phyloP scores from a whole-genome alignment of 2,888 invertebrate genomes.

The Morpho helenor region DNA sequence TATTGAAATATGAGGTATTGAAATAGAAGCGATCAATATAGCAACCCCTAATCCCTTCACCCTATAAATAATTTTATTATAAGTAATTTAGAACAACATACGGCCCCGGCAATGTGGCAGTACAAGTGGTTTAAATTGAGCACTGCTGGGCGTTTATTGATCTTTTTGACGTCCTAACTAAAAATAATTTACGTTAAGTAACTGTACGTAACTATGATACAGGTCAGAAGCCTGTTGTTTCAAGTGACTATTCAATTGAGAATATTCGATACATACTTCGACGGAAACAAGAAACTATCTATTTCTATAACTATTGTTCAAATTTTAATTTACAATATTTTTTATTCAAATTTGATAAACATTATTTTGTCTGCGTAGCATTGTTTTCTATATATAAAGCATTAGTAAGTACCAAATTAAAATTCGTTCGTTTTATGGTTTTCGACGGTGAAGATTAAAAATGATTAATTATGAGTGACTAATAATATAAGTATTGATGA shows the following conservation, averaged over 20 bases:
- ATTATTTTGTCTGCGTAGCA: neutral
- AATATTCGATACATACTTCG: no score
- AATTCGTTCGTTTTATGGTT: no score
- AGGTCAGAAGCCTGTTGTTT: slow-evolving; percentile 4
- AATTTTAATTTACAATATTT: no score
- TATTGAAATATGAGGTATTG: neutral
- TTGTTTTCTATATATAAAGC: slow-evolving; percentile 13
- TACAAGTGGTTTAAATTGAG: slow-evolving; percentile 25
- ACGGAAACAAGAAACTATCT: no score
- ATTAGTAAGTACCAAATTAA: neutral
- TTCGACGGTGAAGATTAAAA: neutral
- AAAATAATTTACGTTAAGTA: slow-evolving; percentile 21
- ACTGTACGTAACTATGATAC: slow-evolving; percentile 4
- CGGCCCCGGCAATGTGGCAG: slow-evolving; percentile 24
- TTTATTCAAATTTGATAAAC: no score
- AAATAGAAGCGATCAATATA: slow-evolving; percentile 9
- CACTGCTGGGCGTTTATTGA: slow-evolving; percentile 21
- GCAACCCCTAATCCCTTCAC: slow-evolving; percentile 15
- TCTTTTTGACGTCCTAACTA: slow-evolving; percentile 22
- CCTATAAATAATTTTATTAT: slow-evolving; percentile 23
- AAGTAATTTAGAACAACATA: slow-evolving; percentile 17
- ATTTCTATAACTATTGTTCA: no score
- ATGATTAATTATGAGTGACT: neutral
- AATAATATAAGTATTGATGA: slow-evolving; percentile 3
- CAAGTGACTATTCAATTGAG: neutral